Evolutionary conservation across 1,140 invertebrate genomes (phyloP).

Genomic region (Brachionus sp.): DNA sequence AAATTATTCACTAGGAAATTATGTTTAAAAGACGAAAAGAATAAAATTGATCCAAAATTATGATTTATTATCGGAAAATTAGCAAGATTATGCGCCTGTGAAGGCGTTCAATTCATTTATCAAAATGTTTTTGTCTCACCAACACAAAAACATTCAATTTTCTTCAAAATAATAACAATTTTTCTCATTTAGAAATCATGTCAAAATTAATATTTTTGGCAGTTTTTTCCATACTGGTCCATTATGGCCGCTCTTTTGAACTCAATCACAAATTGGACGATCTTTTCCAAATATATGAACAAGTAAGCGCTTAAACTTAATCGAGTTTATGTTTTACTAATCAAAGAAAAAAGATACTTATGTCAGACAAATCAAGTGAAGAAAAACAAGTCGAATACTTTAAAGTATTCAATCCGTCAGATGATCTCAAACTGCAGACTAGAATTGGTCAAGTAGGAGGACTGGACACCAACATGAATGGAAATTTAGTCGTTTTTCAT

Average conservation of each 20-base stretch:
- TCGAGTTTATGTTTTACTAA: background rate
- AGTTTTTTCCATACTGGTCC: background rate
- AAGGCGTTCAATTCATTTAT: background rate
- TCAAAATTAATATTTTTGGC: background rate
- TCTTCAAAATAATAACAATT: background rate
- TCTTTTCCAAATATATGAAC: background rate
- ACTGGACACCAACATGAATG: constrained; percentile 12
- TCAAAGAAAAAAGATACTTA: background rate
- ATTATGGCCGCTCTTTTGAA: background rate
- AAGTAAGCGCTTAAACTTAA: background rate
- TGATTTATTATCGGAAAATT: background rate
- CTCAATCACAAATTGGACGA: background rate
- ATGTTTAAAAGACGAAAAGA: background rate
- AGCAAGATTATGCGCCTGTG: background rate
- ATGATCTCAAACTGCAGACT: background rate
- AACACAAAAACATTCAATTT: background rate
- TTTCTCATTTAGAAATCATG: background rate
- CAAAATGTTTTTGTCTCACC: background rate
- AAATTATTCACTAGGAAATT: background rate
- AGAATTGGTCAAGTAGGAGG: constrained; percentile 38
- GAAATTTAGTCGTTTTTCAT: constrained; percentile 26
- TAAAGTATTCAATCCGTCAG: background rate
- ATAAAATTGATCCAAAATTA: background rate
- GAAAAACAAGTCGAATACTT: background rate
- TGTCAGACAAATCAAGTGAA: background rate